Conservation (phyloP, 2,113 vertebrate genomes). For the Sakesphorus luctuosus region DNA sequence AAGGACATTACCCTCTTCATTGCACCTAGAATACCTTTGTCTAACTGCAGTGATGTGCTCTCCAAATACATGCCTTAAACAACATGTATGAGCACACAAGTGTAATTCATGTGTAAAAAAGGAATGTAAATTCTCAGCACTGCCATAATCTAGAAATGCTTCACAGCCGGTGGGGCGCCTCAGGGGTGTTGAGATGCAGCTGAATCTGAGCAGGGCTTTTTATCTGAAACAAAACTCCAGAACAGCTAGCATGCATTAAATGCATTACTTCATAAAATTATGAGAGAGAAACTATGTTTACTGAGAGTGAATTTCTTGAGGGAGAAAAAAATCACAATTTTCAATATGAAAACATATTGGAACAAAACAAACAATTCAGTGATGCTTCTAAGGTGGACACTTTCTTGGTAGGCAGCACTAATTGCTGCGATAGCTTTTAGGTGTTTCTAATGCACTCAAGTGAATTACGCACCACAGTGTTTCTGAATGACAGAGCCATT, state of each 20-base stretch:
- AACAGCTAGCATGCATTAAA: neutral
- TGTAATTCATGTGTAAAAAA: neutral
- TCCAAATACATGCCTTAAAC: neutral
- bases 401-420: constrained; percentile 75
- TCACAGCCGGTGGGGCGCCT: rapidly evolving
- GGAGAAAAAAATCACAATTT: neutral
- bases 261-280: neutral
- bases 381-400: constrained; percentile 72
- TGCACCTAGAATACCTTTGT: neutral
- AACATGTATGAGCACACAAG: rapidly evolving
- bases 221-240: neutral
- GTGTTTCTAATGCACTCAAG: constrained; percentile 81
- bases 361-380: constrained; percentile 73
- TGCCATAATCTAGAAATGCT: neutral
- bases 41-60: neutral
- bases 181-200: rapidly evolving
- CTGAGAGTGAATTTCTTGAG: neutral
- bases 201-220: neutral
- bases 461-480: constrained; percentile 82
- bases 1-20: neutral
- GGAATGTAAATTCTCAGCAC: neutral
- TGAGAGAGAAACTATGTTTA: neutral
- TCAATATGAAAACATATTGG: constrained; percentile 65
- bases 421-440: constrained; percentile 80
- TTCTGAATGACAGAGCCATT: constrained; percentile 85